Percentiles rank a stretch among this genome's conserved stretches.
These are phyloP conservation scores for Tanytarsus gracilentus DNA, from an alignment of 2,888 invertebrate genomes.

Conservation along the genomic window DNA sequence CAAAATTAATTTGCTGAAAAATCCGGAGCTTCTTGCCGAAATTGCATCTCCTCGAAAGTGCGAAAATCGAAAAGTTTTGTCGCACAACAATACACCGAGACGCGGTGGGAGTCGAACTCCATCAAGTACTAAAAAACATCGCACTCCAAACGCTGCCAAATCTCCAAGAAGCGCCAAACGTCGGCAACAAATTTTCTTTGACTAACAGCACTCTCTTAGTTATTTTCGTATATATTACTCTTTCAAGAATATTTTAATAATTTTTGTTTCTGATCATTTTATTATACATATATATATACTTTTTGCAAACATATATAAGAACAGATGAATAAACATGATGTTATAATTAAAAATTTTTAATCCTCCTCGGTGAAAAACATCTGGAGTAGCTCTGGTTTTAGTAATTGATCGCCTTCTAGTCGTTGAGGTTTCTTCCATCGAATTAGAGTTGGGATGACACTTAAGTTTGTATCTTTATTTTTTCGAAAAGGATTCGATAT, in stretches of 20 bases:
- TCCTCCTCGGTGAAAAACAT: constrained; percentile 65
- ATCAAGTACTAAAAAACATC: not conserved
- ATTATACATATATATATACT: not conserved
- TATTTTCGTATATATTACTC: not conserved
- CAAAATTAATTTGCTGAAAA: constrained; percentile 7
- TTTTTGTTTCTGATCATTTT: too few relatives aligned
- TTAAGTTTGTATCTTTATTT: constrained; percentile 55
- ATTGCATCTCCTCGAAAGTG: constrained; percentile 1
- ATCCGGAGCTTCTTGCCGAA: constrained; percentile 9
- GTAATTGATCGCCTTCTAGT: constrained; percentile 66
- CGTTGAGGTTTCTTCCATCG: constrained; percentile 63
- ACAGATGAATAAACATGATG: too few relatives aligned
- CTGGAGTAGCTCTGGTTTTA: constrained; percentile 56
- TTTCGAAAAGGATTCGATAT: constrained; percentile 65
- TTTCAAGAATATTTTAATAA: too few relatives aligned
- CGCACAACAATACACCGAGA: not conserved
- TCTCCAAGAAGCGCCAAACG: not conserved
- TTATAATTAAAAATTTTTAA: too few relatives aligned
- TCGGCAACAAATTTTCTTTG: not conserved
- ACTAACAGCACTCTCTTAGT: not conserved
- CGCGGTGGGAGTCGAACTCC: not conserved
- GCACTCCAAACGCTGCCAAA: not conserved
- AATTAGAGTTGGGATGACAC: constrained; percentile 68
- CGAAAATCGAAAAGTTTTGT: not conserved
- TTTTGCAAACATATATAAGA: too few relatives aligned